Evolutionary conservation across 2,113 vertebrate genomes (phyloP), one percentile per base, ranked within the genome.

Genomic region (Puffinus mauretanicus): DNA sequence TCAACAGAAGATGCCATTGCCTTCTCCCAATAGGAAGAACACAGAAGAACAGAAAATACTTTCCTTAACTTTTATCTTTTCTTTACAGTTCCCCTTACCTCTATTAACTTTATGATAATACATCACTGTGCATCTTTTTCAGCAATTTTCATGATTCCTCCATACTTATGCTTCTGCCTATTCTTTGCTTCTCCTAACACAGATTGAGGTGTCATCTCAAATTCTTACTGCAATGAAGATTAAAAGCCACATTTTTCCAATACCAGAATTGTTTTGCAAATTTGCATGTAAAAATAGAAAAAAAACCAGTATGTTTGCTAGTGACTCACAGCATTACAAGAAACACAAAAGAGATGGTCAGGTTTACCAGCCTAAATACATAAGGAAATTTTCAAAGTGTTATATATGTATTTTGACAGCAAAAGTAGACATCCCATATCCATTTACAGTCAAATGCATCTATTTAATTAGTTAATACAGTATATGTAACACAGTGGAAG

Each of bases 301-400:
- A 70, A 81, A 81, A 11, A 0, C 11, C 18, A 1, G 2, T 7
- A 25, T 10, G 2, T 40, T 54, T 66, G 14, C 29, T 27, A 61
- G 26, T 4, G 2, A 69, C 34, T 58, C 42, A 22, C 8, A 76
- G 20, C 11, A 3, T 61, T 51, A 34, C 32, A 64, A 36, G 36
- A 76, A 57, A 21, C n/a, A 44, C 14, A 24, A 36, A 21, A 64
- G 36, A 64, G 11, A 51, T 29, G 51, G 16, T 12, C 27, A 71
- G 32, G 36, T 69, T 62, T 34, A 76, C 30, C n/a, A 64, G 36
- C 19, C 18, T 82, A 64, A 34, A 11, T 76, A 26, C 22, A 10
- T 34, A 62, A 76, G 42, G 42, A 77, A 70, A 77, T 71, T 34
- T 77, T 42, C 26, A 44, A 58, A 82, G 36, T 30, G 70, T 44